Conservation (phyloP, 2,113 vertebrate genomes). For the human (Homo sapiens) region DNA sequence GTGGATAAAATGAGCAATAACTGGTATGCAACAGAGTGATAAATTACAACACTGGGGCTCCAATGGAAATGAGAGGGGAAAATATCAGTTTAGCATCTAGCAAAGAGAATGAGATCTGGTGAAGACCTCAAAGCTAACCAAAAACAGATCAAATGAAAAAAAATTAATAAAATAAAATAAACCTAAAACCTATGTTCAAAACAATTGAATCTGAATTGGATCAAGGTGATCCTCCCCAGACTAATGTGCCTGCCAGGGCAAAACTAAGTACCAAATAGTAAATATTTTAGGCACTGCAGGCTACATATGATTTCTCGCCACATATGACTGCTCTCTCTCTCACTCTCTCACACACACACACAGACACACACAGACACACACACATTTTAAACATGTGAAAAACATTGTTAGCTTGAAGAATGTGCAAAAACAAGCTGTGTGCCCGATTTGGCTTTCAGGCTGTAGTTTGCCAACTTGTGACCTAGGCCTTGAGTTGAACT, state of each 20-base stretch:
- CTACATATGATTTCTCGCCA: too few relatives aligned
- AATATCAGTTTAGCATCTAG: background rate
- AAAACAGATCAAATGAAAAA: background rate
- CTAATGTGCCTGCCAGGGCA: background rate
- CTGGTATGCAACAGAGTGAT: background rate
- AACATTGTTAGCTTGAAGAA: background rate
- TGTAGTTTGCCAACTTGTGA: background rate
- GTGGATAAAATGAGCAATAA: too few relatives aligned
- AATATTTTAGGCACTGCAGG: background rate
- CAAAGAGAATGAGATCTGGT: background rate
- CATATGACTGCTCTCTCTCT: background rate
- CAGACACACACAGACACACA: background rate
- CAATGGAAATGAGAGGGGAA: background rate
- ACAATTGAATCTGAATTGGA: background rate
- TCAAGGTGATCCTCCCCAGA: background rate
- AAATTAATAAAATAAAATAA: background rate
- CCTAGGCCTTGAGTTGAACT: background rate
- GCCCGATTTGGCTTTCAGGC: background rate
- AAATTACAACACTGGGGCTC: fast-evolving
- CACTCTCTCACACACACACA: background rate
- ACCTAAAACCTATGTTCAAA: background rate
- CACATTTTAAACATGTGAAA: background rate
- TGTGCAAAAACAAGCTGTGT: background rate
- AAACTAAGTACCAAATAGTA: background rate
- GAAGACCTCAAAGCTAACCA: background rate